Percentiles rank a stretch among this genome's conserved stretches.
These are phyloP conservation scores for Terebella lapidaria DNA, from an alignment of 2,888 invertebrate species.

Conservation along the genomic window DNA sequence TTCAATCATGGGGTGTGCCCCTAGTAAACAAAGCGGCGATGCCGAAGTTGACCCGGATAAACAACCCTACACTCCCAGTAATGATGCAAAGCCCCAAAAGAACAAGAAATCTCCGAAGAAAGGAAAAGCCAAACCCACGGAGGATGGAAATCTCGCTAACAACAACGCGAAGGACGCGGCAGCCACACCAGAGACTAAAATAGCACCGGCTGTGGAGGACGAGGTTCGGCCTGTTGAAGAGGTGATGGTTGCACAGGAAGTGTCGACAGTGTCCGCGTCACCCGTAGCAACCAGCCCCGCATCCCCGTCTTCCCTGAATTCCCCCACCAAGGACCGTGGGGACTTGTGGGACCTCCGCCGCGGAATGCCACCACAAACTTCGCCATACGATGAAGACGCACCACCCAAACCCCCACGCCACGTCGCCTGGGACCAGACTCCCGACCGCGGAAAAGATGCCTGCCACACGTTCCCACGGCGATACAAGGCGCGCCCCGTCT, in stretches of 20 bases:
- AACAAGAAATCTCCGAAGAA: neutral
- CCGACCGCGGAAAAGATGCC: neutral
- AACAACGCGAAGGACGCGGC: neutral
- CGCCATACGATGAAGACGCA: neutral
- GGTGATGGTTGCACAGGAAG: neutral
- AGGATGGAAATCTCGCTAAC: neutral
- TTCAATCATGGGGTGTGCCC: slow-evolving; percentile 1
- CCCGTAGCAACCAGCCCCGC: neutral
- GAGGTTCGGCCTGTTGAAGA: too few relatives aligned
- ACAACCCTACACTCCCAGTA: neutral
- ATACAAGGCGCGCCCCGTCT: neutral
- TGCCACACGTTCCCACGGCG: slow-evolving; percentile 2
- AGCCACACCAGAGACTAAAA: neutral
- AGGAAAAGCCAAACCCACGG: neutral
- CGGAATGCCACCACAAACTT: neutral
- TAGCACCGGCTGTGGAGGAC: too few relatives aligned
- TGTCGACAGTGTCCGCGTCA: neutral
- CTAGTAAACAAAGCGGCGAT: neutral
- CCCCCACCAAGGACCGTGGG: neutral
- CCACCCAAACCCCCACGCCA: neutral
- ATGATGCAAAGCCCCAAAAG: neutral
- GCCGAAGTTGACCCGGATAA: neutral
- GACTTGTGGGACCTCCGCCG: neutral
- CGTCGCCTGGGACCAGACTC: too few relatives aligned
- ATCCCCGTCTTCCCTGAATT: neutral